A percentile compares a stretch with the other conserved stretches of the same genome.
phyloP scores from a whole-genome alignment of 1,140 invertebrate genomes.

The Orussus abietinus region DNA sequence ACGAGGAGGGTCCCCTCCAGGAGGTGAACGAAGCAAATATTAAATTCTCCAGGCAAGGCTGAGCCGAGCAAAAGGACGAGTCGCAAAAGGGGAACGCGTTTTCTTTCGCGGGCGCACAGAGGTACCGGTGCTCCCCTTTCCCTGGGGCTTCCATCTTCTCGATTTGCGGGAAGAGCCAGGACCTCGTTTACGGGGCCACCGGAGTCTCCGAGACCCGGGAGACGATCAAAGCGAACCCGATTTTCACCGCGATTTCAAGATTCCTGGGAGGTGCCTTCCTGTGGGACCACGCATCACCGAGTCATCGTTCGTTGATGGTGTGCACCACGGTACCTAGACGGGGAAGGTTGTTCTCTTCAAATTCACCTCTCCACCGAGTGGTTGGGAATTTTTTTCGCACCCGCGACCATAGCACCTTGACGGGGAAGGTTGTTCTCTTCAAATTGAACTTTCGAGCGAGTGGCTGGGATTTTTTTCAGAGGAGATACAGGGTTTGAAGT shows the following conservation, averaged over 20 bases:
- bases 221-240: slow-evolving; percentile 37
- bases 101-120: slow-evolving; percentile 16
- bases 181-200: slow-evolving; percentile 22
- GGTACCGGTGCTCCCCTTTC: slow-evolving; percentile 23
- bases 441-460: no score
- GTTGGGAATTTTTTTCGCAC: background rate
- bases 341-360: background rate
- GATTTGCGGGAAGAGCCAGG: slow-evolving; percentile 38
- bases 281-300: background rate
- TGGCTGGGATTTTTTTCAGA: no score
- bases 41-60: no score
- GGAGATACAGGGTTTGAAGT: no score
- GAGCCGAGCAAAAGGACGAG: no score
- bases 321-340: background rate
- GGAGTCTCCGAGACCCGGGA: slow-evolving; percentile 21
- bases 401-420: no score
- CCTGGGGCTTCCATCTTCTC: slow-evolving; percentile 35
- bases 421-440: no score
- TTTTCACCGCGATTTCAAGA: slow-evolving; percentile 35
- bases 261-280: slow-evolving; percentile 13
- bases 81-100: background rate
- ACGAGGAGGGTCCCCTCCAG: no score
- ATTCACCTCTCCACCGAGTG: background rate
- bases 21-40: no score
- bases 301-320: background rate